phyloP scores from a whole-genome alignment of 1,140 invertebrate genomes.

The Reticulitermes speratus region DNA sequence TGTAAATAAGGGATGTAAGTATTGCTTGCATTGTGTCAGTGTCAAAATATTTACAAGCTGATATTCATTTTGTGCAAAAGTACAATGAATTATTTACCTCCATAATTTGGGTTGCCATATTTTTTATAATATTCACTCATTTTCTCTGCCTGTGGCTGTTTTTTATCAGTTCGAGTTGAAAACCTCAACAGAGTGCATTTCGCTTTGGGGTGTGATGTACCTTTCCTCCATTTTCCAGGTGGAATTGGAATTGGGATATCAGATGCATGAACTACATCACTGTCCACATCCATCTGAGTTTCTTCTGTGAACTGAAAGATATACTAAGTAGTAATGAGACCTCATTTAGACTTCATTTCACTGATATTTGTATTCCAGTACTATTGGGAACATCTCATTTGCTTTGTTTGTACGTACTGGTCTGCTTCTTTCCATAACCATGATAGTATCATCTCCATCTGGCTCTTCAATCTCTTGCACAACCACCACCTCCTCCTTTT shows the following conservation, averaged over 20 bases:
- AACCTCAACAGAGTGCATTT: slow-evolving; percentile 72
- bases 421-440: slow-evolving; percentile 2
- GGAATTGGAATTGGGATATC: slow-evolving; percentile 59
- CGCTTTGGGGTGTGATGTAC: slow-evolving; percentile 58
- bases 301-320: neutral
- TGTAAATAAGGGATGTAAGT: no score
- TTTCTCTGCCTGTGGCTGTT: slow-evolving; percentile 59
- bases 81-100: slow-evolving; percentile 45
- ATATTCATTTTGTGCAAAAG: no score
- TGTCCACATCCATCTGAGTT: slow-evolving; percentile 12
- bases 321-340: neutral
- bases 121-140: slow-evolving; percentile 64
- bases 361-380: neutral
- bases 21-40: no score
- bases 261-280: slow-evolving; percentile 46
- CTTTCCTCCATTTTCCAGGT: slow-evolving; percentile 75
- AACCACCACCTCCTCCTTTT: slow-evolving; percentile 37
- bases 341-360: neutral
- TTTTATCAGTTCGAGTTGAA: slow-evolving; percentile 65
- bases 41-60: no score
- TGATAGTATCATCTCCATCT: slow-evolving; percentile 16
- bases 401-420: neutral
- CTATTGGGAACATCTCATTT: neutral
- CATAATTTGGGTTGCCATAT: slow-evolving; percentile 63
- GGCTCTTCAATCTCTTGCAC: slow-evolving; percentile 38